Percentiles rank a stretch among this genome's conserved stretches.
Evolutionary conservation across 92 coral and sea anemone genomes (phyloP).

Genomic region (Chrysogorgia sp.): DNA sequence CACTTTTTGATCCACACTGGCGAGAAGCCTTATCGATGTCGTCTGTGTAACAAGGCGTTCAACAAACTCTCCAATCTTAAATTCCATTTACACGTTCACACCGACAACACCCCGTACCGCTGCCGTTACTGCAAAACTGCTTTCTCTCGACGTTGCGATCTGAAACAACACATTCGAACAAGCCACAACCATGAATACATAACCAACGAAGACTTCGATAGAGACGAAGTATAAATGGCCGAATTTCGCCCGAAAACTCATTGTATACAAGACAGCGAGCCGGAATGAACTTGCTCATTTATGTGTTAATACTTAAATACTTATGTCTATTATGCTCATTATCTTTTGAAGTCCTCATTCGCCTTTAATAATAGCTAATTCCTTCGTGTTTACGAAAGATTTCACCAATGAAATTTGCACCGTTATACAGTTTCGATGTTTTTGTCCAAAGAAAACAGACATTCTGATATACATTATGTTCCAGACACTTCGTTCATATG

Average conservation of each 20-base stretch:
- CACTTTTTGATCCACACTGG: conserved; percentile 96
- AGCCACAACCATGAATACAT: conserved; percentile 48
- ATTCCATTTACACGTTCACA: conserved; percentile 95
- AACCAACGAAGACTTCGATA: conserved; percentile 12
- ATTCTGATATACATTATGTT: not conserved
- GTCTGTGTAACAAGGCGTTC: conserved; percentile 90
- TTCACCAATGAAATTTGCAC: too few species aligned
- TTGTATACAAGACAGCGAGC: not conserved
- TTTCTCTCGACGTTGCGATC: conserved; percentile 94
- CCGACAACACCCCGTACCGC: conserved; percentile 94
- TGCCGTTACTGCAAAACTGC: conserved; percentile 86
- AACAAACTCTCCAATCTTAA: conserved; percentile 95
- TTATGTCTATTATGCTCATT: not conserved
- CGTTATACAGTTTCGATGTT: too few species aligned
- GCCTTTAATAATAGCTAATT: too few species aligned
- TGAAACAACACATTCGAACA: conserved; percentile 75
- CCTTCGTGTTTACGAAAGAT: too few species aligned
- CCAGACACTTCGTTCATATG: not conserved
- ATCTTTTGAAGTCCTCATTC: not conserved
- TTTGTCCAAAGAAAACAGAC: not conserved
- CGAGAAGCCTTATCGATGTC: conserved; percentile 94
- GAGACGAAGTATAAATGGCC: not conserved
- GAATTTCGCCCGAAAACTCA: too few species aligned
- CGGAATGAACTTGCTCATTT: not conserved
- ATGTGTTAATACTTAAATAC: not conserved